Evolutionary conservation across 2,113 vertebrate species (phyloP), one percentile per base, ranked within the genome.

Genomic region (Perca flavescens): DNA sequence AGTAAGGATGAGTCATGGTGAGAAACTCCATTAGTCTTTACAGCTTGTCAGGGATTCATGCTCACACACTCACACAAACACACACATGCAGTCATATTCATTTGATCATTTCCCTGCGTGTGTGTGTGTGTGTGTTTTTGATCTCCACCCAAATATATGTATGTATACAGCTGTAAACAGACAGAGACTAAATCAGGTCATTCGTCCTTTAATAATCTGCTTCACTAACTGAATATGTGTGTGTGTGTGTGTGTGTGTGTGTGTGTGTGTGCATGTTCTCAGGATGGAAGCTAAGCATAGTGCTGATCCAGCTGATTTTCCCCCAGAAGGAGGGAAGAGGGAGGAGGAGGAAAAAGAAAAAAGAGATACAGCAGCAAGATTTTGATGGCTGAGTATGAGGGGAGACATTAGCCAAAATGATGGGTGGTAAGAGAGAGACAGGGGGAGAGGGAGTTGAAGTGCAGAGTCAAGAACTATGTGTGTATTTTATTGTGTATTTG

Each of bases 351-450:
- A 21, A 69, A 75, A 76, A 61, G 67, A 86, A 91, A 93, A 91
- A 91, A 92, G 57, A 91, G 86, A 93, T 79, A 89, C 74, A 93
- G 86, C 89, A 90, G 92, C 92, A 92, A 86, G 83, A 93, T 91
- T 93, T 90, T 93, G 92, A 94, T 92, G 80, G 89, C 86, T 88
- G 89, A 90, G 89, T 83, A 73, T 43, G 88, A 91, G 85, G 61
- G 86, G 63, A 92, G 89, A 90, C 90, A 92, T 93, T 91, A 93
- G 82, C 86, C 89, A 91, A 93, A 91, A 91, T 93, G 91, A 93
- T 92, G 86, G 89, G 83, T 85, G 72, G 80, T 80, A 61, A 83
- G 76, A 74, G 78, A 81, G 82, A 87, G 74, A 86, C 19, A 69
- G 58, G 22, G 56, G 52, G 79, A 46, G 50, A 49, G 47, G 21